phyloP scores from a whole-genome alignment of 2,888 invertebrate species.

The Trissolcus japonicus region DNA sequence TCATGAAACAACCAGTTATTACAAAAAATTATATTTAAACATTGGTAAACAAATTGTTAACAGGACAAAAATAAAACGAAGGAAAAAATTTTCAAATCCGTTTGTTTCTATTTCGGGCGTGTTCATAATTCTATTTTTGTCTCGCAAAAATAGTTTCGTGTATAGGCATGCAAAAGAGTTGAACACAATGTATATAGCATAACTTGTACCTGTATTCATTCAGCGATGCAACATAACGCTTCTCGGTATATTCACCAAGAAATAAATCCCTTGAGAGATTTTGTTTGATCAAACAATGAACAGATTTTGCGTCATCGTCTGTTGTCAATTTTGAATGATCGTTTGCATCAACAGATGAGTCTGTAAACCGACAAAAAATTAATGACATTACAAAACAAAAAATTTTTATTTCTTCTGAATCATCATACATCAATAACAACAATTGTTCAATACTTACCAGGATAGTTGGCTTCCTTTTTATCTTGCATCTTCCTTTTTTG shows the following conservation, averaged over 20 bases:
- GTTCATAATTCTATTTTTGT: neutral
- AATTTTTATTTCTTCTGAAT: no score
- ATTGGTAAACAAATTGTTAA: neutral
- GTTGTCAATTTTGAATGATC: neutral
- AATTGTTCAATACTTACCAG: no score
- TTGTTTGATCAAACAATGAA: constrained; percentile 16
- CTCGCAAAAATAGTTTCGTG: neutral
- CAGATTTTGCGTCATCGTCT: neutral
- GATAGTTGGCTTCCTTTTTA: no score
- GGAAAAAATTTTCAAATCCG: no score
- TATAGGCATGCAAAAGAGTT: neutral
- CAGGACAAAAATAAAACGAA: neutral
- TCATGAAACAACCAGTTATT: neutral
- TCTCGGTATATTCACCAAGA: constrained; percentile 64
- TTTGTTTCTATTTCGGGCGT: no score
- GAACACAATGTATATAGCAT: neutral
- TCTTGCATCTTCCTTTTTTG: no score
- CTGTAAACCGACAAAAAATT: no score
- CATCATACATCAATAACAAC: no score
- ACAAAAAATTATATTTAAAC: no score
- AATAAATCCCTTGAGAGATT: constrained; percentile 59
- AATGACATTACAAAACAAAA: no score
- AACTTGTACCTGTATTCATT: constrained; percentile 61
- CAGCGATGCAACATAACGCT: constrained; percentile 62
- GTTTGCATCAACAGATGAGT: no score